These are phyloP conservation scores for Pyrgilauda ruficollis DNA, from an alignment of 2,113 vertebrate genomes.

Conservation along the genomic window DNA sequence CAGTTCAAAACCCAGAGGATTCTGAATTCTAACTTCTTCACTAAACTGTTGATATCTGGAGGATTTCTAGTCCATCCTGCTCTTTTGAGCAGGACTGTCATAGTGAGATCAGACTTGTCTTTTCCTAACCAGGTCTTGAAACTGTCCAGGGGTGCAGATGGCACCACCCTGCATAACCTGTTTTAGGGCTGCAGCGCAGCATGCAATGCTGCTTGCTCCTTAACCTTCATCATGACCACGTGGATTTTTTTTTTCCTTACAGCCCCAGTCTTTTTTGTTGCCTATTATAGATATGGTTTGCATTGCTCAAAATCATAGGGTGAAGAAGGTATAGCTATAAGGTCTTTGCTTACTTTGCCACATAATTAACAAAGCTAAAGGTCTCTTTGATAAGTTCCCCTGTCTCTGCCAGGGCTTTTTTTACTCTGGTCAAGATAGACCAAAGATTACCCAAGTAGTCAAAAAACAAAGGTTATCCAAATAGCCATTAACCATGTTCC, in stretches of 20 bases:
- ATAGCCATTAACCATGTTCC: background rate
- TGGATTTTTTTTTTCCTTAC: background rate
- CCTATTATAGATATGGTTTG: background rate
- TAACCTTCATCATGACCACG: background rate
- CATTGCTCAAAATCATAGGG: background rate
- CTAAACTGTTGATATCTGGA: background rate
- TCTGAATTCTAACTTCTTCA: background rate
- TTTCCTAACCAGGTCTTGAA: background rate
- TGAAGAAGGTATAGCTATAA: background rate
- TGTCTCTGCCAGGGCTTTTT: background rate
- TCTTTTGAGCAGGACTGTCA: background rate
- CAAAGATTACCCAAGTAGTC: background rate
- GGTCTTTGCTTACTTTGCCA: background rate
- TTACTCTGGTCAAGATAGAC: background rate
- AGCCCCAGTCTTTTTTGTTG: background rate
- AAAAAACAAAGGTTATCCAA: background rate
- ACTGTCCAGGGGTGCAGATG: background rate
- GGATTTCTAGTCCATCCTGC: background rate
- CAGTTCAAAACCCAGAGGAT: background rate
- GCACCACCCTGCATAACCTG: background rate
- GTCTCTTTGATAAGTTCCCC: background rate
- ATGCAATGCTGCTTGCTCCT: background rate
- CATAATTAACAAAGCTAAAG: background rate
- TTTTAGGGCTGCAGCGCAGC: background rate
- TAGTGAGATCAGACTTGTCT: background rate